Evolutionary conservation across 2,113 vertebrate species (phyloP).

Genomic region (Pagrus major): DNA sequence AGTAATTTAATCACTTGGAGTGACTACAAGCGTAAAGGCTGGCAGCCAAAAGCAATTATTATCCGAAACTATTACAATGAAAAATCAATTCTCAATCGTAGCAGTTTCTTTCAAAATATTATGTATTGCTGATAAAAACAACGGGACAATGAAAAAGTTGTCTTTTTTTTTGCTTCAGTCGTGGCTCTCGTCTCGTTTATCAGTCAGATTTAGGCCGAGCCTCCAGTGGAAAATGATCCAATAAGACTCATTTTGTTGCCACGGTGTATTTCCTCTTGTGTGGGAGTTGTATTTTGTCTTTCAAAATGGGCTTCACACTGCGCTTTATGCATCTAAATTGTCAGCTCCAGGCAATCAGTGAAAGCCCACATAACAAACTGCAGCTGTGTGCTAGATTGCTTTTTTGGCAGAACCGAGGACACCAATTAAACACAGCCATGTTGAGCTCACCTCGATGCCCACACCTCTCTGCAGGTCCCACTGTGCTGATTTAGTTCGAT

Average conservation of each 20-base stretch:
- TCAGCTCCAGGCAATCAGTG: slow-evolving; percentile 31
- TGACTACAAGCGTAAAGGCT: neutral
- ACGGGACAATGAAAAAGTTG: neutral
- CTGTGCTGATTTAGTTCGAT: slow-evolving; percentile 21
- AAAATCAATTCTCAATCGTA: neutral
- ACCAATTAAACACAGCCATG: slow-evolving; percentile 39
- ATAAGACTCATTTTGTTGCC: neutral
- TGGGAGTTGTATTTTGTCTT: slow-evolving; percentile 24
- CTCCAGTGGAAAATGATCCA: slow-evolving; percentile 23
- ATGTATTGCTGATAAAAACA: neutral
- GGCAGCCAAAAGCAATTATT: neutral
- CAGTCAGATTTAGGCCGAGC: slow-evolving; percentile 14
- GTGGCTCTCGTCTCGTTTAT: neutral
- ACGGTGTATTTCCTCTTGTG: neutral
- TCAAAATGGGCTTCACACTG: slow-evolving; percentile 24
- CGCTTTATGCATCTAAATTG: slow-evolving; percentile 22
- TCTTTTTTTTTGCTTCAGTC: neutral
- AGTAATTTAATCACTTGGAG: slow-evolving; percentile 1
- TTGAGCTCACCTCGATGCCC: slow-evolving; percentile 30
- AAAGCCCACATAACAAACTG: slow-evolving; percentile 16
- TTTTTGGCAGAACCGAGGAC: slow-evolving; percentile 34
- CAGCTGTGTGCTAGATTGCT: slow-evolving; percentile 59
- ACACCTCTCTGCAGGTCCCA: slow-evolving; percentile 1
- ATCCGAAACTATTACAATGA: neutral
- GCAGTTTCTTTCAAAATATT: neutral